phyloP scores from a whole-genome alignment of 1,140 invertebrate genomes.

The Linepithema humile region DNA sequence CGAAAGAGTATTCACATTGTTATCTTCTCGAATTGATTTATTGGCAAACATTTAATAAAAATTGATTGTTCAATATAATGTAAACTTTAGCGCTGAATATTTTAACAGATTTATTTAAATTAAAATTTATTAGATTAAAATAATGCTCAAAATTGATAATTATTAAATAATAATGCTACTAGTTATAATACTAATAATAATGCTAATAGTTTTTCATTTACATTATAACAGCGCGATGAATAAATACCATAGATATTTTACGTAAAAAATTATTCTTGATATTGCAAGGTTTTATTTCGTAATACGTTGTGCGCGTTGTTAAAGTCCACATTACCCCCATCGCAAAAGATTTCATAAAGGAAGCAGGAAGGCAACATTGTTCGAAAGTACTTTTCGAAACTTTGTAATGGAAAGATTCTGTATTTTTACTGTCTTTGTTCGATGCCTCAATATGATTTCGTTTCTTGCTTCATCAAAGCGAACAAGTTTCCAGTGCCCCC shows the following conservation, averaged over 20 bases:
- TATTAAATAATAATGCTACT: too few relatives aligned
- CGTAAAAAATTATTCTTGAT: not conserved
- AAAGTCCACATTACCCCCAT: conserved; percentile 2
- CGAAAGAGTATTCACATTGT: not conserved
- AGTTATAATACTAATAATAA: too few relatives aligned
- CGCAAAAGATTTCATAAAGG: not conserved
- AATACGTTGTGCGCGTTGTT: not conserved
- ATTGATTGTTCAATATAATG: not conserved
- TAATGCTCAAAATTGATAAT: not conserved
- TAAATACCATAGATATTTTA: not conserved
- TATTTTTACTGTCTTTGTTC: conserved; percentile 33
- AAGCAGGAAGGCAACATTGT: conserved; percentile 23
- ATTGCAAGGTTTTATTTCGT: not conserved
- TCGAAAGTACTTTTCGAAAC: conserved; percentile 36
- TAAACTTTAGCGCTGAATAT: not conserved
- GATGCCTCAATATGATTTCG: conserved; percentile 9
- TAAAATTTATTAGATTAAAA: not conserved
- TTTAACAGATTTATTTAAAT: not conserved
- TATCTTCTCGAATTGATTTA: not conserved
- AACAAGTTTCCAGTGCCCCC: not conserved
- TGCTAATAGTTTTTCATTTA: not conserved
- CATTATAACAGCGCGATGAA: not conserved
- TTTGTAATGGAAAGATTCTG: conserved; percentile 36
- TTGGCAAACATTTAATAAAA: not conserved
- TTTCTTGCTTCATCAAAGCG: conserved; percentile 34